Conservation (phyloP, 35 echinoderm and acorn worm species). For the Heliocidaris tuberculata region DNA sequence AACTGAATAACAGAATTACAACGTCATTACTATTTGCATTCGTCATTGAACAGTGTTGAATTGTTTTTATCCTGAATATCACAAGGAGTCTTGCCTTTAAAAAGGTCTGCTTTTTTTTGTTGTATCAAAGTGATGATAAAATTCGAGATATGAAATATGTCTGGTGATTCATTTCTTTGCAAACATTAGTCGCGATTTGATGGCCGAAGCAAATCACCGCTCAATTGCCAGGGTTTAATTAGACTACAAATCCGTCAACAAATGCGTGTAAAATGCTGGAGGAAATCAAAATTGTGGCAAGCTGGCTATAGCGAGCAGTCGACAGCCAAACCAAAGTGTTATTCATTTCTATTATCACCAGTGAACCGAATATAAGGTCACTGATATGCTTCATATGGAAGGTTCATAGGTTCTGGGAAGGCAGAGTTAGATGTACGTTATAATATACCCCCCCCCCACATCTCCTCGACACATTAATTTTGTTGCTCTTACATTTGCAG, state of each 20-base stretch:
- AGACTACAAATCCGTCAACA: slow-evolving; percentile 6
- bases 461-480: no score
- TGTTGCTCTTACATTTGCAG: no score
- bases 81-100: not conserved
- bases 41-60: not conserved
- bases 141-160: not conserved
- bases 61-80: not conserved
- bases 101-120: not conserved
- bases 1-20: not conserved
- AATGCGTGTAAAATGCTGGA: not conserved
- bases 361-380: not conserved
- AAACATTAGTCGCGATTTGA: not conserved
- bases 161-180: not conserved
- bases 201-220: not conserved
- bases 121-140: not conserved
- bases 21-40: not conserved
- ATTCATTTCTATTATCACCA: not conserved
- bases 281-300: not conserved
- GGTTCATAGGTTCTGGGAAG: no score
- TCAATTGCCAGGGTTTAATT: slow-evolving; percentile 20
- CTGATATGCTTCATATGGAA: not conserved
- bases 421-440: no score
- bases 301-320: not conserved
- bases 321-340: not conserved
- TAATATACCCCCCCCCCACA: no score